Evolutionary conservation across 2,797 vertebrate species (phyloP).

Genomic region (Trichosurus vulpecula): DNA sequence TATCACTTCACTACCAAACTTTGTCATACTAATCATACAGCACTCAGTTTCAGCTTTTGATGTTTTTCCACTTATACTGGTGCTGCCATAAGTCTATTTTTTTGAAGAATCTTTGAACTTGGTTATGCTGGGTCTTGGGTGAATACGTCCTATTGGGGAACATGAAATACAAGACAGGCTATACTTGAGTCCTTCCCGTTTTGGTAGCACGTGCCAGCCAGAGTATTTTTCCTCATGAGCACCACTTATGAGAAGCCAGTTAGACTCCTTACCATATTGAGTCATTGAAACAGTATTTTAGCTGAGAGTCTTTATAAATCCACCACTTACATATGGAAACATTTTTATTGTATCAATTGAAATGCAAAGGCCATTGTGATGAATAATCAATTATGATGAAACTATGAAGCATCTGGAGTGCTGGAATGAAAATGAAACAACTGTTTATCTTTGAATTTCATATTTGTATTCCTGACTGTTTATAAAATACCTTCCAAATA

Average conservation of each 20-base stretch:
- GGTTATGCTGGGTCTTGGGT: background rate
- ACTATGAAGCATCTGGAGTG: conserved; percentile 38
- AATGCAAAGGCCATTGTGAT: conserved; percentile 20
- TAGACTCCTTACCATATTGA: background rate
- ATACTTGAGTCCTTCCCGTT: background rate
- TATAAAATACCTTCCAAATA: background rate
- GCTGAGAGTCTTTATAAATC: conserved; percentile 11
- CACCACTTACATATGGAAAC: conserved; percentile 50
- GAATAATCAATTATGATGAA: conserved; percentile 48
- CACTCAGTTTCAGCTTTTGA: background rate
- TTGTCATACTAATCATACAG: background rate
- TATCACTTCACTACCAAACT: background rate
- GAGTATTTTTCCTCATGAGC: background rate
- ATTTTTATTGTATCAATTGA: conserved; percentile 41
- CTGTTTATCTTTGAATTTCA: conserved; percentile 58
- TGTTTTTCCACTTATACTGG: background rate
- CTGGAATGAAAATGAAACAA: background rate
- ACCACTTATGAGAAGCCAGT: background rate
- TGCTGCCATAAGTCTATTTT: background rate
- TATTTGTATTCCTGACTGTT: background rate
- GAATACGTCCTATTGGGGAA: background rate
- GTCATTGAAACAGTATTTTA: background rate
- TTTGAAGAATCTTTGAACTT: background rate
- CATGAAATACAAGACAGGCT: background rate
- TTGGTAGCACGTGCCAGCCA: background rate